Base-by-base conservation (phyloP, 23 tunicate genomes). In the Oikopleura albicans region DNA sequence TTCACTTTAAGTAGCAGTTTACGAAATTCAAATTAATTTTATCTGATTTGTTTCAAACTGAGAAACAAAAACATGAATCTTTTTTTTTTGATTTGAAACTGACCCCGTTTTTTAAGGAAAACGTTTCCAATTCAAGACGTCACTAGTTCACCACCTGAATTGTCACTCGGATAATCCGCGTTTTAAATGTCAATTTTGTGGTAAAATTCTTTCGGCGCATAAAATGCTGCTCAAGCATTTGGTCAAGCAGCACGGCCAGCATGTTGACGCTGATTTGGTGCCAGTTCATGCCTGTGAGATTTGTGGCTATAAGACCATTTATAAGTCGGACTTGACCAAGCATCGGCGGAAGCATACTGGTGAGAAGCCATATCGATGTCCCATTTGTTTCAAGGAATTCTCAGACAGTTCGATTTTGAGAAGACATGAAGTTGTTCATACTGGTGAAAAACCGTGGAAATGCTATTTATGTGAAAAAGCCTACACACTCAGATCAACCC, bases 141-240 rank as follows among this genome's bases (percentile, higher is more conserved):
- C 79, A 29, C 79, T 71, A 22, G 79, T 71, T 16, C 79, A 71
- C 79, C 79, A 71, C 31, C 35, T 71, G 33, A 71, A 71, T 71
- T 71, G 79, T 71, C 79, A 71, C 37, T 71, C 79, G 2, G 79
- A 16, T 34, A 71, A 71, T 71, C 79, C 79, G 33, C 79, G 79
- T 22, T 71, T 71, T 37, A 71, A 71, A 29, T 71, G 79, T 71
- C 79, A 71, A 12, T 71, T 71, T 29, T 71, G 79, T 71, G 79
- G 79, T 37, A 71, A 71, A 71, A 71, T 71, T 2, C 79, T 71
- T 29, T 71, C 79, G 4, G 79, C 79, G 36, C 79, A 71, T 37
- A 71, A 71, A 29, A 71, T 71, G 79, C 79, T 71, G 4, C 79
- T 71, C 79, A 71, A 71, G 35, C 79, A 71, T 29, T 37, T 71